Percentiles rank a stretch among this genome's conserved stretches.
phyloP scores from a whole-genome alignment of 2,797 vertebrate species.

The Gallinago solitaria region DNA sequence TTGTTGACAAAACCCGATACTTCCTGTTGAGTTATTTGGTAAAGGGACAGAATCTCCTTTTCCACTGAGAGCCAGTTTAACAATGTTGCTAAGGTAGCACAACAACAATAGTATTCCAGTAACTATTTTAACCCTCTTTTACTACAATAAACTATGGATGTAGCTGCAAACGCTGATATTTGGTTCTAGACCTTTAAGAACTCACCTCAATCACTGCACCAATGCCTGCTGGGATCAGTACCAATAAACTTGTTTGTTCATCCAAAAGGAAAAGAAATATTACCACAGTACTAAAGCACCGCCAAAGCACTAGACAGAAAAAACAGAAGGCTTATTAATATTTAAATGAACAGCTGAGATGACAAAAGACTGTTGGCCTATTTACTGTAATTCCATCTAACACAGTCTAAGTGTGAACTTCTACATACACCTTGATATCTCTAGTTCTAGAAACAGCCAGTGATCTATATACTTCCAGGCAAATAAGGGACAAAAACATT shows the following conservation, averaged over 20 bases:
- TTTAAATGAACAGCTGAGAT: neutral
- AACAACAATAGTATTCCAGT: neutral
- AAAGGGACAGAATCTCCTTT: neutral
- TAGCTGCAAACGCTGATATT: neutral
- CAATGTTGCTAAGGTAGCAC: neutral
- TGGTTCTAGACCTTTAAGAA: neutral
- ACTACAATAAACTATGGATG: neutral
- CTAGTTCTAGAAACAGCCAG: neutral
- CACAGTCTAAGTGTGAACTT: neutral
- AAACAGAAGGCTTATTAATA: neutral
- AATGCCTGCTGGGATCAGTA: constrained; percentile 90
- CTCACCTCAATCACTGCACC: constrained; percentile 91
- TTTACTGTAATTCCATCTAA: neutral
- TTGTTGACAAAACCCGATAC: neutral
- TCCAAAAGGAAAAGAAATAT: constrained; percentile 95
- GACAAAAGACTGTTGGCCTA: neutral
- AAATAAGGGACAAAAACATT: neutral
- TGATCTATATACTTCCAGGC: neutral
- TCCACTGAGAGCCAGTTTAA: neutral
- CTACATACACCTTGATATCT: neutral
- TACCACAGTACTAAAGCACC: constrained; percentile 91
- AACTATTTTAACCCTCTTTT: neutral
- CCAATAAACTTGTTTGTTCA: constrained; percentile 92
- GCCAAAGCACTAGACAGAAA: constrained; percentile 86
- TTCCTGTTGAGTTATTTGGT: neutral